These are phyloP conservation scores for Empis livida DNA, from an alignment of 2,888 invertebrate genomes.

Conservation along the genomic window DNA sequence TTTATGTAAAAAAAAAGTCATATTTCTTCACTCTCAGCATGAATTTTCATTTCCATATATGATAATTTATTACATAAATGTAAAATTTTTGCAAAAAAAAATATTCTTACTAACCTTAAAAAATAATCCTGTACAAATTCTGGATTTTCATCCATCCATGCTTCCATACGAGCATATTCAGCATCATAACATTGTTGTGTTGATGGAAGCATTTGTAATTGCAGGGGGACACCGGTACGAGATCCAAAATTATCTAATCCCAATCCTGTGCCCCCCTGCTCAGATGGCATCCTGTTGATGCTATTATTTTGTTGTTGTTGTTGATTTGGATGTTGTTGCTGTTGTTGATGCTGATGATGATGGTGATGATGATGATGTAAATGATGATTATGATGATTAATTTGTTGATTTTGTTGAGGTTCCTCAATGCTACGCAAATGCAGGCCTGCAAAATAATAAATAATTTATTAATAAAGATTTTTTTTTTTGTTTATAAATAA, in stretches of 20 bases:
- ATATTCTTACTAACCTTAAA: conserved; percentile 49
- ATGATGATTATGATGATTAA: neutral
- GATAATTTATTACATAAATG: no score
- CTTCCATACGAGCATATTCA: conserved; percentile 80
- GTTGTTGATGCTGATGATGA: neutral
- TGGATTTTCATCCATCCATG: conserved; percentile 94
- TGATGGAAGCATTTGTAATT: conserved; percentile 24
- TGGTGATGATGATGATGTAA: neutral
- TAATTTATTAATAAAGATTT: conserved; percentile 3
- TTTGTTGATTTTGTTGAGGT: conserved; percentile 39
- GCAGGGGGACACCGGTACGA: conserved; percentile 38
- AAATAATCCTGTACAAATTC: conserved; percentile 94
- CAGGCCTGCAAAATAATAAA: conserved; percentile 53
- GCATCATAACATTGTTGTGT: conserved; percentile 53
- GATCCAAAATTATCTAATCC: conserved; percentile 45
- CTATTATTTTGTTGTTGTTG: conserved; percentile 17
- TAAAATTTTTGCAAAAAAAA: no score
- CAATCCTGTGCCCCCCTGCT: conserved; percentile 50
- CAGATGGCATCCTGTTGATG: conserved; percentile 43
- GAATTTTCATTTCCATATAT: no score
- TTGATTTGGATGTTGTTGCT: neutral
- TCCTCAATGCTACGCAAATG: conserved; percentile 77
- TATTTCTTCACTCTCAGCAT: no score
- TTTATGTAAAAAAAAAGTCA: no score
- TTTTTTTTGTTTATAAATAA: no score